A percentile compares a stretch with the other conserved stretches of the same genome.
Conservation (phyloP, 1,140 invertebrate genomes). For the Calephelis nemesis region DNA sequence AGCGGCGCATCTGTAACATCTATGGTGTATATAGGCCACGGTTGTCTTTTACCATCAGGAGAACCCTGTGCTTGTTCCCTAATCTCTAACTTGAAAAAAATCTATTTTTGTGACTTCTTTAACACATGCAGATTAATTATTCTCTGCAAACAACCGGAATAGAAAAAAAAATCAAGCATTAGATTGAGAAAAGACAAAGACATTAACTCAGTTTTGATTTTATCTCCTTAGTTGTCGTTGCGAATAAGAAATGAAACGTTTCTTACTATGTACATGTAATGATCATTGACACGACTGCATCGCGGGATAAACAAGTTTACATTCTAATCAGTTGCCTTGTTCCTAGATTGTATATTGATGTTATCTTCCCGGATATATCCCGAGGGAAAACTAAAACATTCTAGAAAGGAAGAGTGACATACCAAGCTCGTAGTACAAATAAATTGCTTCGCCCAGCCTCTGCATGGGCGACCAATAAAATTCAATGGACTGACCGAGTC, state of each 20-base stretch:
- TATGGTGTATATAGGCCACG: too few relatives aligned
- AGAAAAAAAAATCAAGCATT: background rate
- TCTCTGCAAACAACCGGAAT: background rate
- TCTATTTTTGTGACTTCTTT: too few relatives aligned
- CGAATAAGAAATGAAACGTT: slow-evolving; percentile 12
- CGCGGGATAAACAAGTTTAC: slow-evolving; percentile 13
- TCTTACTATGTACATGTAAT: slow-evolving; percentile 7
- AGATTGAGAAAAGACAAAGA: background rate
- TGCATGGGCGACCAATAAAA: slow-evolving; percentile 21
- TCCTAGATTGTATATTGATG: slow-evolving; percentile 10
- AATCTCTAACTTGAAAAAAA: too few relatives aligned
- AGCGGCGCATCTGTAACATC: too few relatives aligned
- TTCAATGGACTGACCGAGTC: slow-evolving; percentile 20
- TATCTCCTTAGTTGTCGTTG: background rate
- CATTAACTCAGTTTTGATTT: background rate
- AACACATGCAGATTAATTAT: too few relatives aligned
- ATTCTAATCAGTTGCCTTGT: slow-evolving; percentile 17
- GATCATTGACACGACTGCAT: slow-evolving; percentile 11
- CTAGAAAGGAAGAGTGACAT: slow-evolving; percentile 9
- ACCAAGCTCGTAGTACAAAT: slow-evolving; percentile 17
- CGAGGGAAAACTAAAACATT: slow-evolving; percentile 14
- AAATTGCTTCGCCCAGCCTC: slow-evolving; percentile 15
- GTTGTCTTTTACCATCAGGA: too few relatives aligned
- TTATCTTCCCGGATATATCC: slow-evolving; percentile 15
- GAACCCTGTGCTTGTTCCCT: too few relatives aligned